These are phyloP conservation scores for Dysdera silvatica DNA, from an alignment of 1,140 invertebrate species.

Conservation along the genomic window DNA sequence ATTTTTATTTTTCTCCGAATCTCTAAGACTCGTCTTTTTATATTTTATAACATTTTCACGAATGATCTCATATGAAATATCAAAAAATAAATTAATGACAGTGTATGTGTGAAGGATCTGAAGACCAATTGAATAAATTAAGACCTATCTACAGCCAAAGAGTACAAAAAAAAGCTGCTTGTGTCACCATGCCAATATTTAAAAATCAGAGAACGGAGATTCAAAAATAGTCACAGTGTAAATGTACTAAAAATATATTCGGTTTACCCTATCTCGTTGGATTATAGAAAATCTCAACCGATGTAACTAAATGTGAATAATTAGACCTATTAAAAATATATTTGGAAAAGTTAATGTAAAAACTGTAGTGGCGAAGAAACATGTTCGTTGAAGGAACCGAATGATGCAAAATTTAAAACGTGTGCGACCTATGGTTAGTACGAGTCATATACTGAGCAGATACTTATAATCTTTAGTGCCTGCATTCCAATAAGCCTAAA, in stretches of 20 bases:
- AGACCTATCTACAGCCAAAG: slow-evolving; percentile 16
- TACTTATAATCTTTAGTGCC: neutral
- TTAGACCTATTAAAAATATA: too few relatives aligned
- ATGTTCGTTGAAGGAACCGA: too few relatives aligned
- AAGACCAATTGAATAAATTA: slow-evolving; percentile 27
- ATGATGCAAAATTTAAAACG: too few relatives aligned
- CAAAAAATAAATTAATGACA: slow-evolving; percentile 27
- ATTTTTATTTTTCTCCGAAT: slow-evolving; percentile 3
- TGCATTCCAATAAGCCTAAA: neutral
- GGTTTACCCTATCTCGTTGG: too few relatives aligned
- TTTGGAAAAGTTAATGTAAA: too few relatives aligned
- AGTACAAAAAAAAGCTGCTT: slow-evolving; percentile 4
- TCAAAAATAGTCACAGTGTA: too few relatives aligned
- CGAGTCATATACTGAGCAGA: neutral
- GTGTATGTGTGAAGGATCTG: slow-evolving; percentile 20
- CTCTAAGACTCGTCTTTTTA: slow-evolving; percentile 2
- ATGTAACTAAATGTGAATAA: too few relatives aligned
- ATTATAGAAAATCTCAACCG: too few relatives aligned
- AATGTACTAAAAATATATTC: too few relatives aligned
- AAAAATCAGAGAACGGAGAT: slow-evolving; percentile 9
- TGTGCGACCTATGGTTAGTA: neutral
- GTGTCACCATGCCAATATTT: slow-evolving; percentile 4
- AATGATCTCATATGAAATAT: slow-evolving; percentile 23
- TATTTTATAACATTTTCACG: slow-evolving; percentile 6
- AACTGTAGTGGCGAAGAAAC: too few relatives aligned